Base-by-base conservation (phyloP, 2,113 vertebrate species). In the Lipophrys pholis region DNA sequence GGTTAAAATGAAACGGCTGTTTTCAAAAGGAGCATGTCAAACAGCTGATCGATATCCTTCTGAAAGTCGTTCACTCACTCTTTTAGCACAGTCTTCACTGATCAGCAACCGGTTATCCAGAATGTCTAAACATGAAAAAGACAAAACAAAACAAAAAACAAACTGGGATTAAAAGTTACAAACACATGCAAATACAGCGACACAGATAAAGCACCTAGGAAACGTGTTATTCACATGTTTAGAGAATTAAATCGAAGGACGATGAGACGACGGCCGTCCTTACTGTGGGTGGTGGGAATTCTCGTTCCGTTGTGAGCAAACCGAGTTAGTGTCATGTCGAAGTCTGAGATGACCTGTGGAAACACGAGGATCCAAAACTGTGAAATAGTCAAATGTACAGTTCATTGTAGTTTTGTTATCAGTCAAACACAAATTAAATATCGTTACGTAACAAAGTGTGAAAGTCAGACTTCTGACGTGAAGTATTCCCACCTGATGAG, bases 301-400 rank as follows among this genome's bases (percentile, higher is more conserved):
- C 94, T 89, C 10, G 80, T 80, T 71, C 96, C 95, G 0, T 95
- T 94, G 84, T 90, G 90, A 2, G 93, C 91, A 30, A 97, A 97
- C 69, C 93, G 93, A 85, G 93, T 96, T 60, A 97, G 92, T 0
- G 96, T 97, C 96, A 95, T 96, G 85, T 97, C 96, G 15, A 97
- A 97, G 89, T 97, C 96, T 15, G 96, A 96, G 83, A 97, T 95
- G 0, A 97, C 93, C 96, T 97, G 86, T 17, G 60, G 63, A 63
- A 81, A 86, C 7, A 51, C 14, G 6, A 5, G 5, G 1, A 39
- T 42, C 10, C 10, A 42, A 10, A 42, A 10, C 41, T 42, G 11
- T 7, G 7, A 48, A 30, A 4, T 30, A 4, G 21, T 30, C 2
- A 30, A 30, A 30, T 4, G 21, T 30, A 30, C 21, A 4, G 21